A percentile compares a stretch with the other conserved stretches of the same genome.
These are phyloP conservation scores for Eulemur mongoz DNA, from an alignment of 2,797 vertebrate species.

Conservation along the genomic window DNA sequence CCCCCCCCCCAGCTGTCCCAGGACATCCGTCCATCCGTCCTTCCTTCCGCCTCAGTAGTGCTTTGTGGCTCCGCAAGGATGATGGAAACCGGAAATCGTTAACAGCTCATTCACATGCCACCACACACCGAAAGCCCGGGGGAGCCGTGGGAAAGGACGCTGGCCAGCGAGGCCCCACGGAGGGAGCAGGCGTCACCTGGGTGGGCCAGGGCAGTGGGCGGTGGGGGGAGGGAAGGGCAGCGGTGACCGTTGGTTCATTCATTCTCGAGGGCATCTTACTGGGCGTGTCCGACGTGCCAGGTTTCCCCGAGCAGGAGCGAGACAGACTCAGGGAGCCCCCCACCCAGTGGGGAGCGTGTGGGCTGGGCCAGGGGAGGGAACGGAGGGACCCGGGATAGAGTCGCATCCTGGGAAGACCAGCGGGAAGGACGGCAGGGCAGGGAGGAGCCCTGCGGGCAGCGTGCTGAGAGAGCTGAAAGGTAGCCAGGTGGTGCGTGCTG, in stretches of 20 bases:
- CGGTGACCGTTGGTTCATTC: too few relatives aligned
- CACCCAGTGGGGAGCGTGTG: fast-evolving
- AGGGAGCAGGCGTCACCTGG: background rate
- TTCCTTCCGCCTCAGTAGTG: background rate
- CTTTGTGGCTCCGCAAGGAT: background rate
- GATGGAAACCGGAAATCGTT: slow-evolving; percentile 68
- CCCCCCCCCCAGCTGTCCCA: background rate
- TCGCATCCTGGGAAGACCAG: background rate
- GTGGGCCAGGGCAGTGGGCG: too few relatives aligned
- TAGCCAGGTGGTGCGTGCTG: fast-evolving
- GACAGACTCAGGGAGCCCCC: background rate
- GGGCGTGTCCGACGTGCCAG: fast-evolving
- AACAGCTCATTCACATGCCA: slow-evolving; percentile 40
- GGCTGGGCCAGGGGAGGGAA: background rate
- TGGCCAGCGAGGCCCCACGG: background rate
- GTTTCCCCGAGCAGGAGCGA: too few relatives aligned
- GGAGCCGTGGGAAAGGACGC: slow-evolving; percentile 32
- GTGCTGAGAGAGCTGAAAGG: background rate
- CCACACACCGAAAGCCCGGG: background rate
- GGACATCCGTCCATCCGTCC: background rate
- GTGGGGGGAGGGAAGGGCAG: background rate
- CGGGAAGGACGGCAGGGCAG: background rate
- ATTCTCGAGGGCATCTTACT: fast-evolving
- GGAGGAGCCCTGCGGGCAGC: background rate
- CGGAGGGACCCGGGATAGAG: background rate